Conservation (phyloP, 64 coral and sea anemone genomes). For the Dendrophyllia cribrosa region DNA sequence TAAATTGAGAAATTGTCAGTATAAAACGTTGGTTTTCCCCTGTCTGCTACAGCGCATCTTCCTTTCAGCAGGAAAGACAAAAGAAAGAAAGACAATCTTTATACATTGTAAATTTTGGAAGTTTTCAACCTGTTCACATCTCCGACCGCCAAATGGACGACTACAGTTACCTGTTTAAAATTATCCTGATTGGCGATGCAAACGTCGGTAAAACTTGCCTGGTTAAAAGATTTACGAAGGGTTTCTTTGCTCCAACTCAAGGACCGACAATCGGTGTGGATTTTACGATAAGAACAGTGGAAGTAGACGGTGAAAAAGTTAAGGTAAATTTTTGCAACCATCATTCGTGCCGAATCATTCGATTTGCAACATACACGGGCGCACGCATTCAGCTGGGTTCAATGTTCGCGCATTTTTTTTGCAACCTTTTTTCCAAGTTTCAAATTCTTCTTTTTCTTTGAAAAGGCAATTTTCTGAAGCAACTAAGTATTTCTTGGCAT, state of each 20-base stretch:
- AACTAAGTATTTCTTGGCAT: not conserved
- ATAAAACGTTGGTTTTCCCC: slow-evolving; percentile 31
- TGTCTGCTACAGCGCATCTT: not conserved
- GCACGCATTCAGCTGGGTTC: not conserved
- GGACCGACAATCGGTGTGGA: slow-evolving; percentile 98
- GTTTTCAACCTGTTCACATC: not conserved
- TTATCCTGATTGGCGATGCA: slow-evolving; percentile 97
- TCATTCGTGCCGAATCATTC: too few relatives aligned
- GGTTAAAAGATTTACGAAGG: slow-evolving; percentile 93
- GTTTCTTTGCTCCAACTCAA: slow-evolving; percentile 90
- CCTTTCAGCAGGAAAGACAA: not conserved
- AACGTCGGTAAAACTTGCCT: slow-evolving; percentile 99
- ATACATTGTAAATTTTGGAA: not conserved
- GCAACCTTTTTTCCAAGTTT: not conserved
- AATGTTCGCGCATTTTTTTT: not conserved
- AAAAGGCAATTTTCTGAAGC: not conserved
- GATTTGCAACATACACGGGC: too few relatives aligned
- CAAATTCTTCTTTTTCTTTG: not conserved
- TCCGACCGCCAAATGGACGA: slow-evolving; percentile 67
- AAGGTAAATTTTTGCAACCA: slow-evolving; percentile 61
- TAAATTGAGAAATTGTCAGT: slow-evolving; percentile 53
- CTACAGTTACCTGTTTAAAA: slow-evolving; percentile 97
- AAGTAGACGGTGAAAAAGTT: slow-evolving; percentile 93
- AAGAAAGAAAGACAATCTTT: not conserved
- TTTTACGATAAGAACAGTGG: slow-evolving; percentile 97